Evolutionary conservation across 2,113 vertebrate species (phyloP).

Genomic region (Mormoops blainvillei): DNA sequence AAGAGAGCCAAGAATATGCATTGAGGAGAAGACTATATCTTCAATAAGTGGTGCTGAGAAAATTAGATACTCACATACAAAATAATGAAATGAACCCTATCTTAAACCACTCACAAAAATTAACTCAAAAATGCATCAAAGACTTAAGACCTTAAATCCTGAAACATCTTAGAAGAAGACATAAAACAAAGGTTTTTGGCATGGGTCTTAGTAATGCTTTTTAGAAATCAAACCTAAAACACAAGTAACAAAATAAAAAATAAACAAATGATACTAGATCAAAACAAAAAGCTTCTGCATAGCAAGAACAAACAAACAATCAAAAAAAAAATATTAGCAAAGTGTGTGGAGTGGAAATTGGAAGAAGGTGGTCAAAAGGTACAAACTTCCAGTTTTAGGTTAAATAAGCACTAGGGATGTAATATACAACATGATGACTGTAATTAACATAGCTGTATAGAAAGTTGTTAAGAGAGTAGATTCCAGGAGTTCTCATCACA

Average conservation of each 20-base stretch:
- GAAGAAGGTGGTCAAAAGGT: neutral
- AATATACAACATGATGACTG: neutral
- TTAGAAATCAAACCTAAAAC: neutral
- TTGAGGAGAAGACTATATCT: neutral
- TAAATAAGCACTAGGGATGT: neutral
- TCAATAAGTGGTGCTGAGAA: neutral
- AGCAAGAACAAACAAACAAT: neutral
- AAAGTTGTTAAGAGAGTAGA: neutral
- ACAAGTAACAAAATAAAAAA: neutral
- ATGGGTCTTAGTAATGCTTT: neutral
- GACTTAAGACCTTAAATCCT: neutral
- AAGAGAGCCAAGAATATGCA: neutral
- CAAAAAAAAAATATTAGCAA: neutral
- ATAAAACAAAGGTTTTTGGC: neutral
- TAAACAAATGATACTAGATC: neutral
- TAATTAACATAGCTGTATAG: neutral
- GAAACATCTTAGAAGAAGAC: neutral
- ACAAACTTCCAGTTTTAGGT: neutral
- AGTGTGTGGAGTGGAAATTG: neutral
- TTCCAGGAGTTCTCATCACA: neutral
- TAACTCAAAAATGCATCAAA: neutral
- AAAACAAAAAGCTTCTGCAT: neutral
- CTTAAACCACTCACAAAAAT: neutral
- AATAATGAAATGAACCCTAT: neutral
- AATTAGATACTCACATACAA: neutral